A percentile compares a stretch with the other conserved stretches of the same genome.
Evolutionary conservation across 2,797 vertebrate genomes (phyloP).

Genomic region (Podarcis siculus): DNA sequence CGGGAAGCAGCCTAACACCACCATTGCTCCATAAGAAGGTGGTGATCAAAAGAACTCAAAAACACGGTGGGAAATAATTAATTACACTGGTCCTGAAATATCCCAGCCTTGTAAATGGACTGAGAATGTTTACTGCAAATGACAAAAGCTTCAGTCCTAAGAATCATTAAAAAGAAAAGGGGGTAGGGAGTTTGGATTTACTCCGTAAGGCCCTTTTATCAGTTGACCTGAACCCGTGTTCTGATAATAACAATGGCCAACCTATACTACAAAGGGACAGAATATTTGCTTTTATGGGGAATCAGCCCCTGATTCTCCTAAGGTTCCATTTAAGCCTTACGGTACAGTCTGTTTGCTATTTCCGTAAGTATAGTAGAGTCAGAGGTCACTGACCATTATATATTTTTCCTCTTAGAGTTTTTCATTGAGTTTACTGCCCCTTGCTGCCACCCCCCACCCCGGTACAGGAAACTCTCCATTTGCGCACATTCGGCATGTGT

Average conservation of each 20-base stretch:
- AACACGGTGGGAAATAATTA: background rate
- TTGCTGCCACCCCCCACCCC: no score
- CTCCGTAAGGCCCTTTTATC: background rate
- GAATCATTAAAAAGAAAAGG: background rate
- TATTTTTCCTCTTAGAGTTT: background rate
- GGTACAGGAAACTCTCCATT: no score
- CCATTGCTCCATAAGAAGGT: background rate
- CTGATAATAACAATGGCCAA: background rate
- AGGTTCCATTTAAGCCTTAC: background rate
- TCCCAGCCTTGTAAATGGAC: accelerated
- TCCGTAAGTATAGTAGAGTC: background rate
- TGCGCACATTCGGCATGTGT: no score
- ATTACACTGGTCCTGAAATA: constrained; percentile 26
- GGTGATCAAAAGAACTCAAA: background rate
- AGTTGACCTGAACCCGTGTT: accelerated
- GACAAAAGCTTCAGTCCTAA: background rate
- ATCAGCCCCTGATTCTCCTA: background rate
- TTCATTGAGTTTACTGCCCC: background rate
- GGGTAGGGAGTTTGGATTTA: background rate
- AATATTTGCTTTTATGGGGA: background rate
- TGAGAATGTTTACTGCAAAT: accelerated
- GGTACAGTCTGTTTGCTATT: background rate
- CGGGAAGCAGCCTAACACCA: background rate
- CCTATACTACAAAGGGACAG: background rate
- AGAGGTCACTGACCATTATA: background rate